Conservation (phyloP, 2,797 vertebrate genomes). For the Rhyacichthys aspro region DNA sequence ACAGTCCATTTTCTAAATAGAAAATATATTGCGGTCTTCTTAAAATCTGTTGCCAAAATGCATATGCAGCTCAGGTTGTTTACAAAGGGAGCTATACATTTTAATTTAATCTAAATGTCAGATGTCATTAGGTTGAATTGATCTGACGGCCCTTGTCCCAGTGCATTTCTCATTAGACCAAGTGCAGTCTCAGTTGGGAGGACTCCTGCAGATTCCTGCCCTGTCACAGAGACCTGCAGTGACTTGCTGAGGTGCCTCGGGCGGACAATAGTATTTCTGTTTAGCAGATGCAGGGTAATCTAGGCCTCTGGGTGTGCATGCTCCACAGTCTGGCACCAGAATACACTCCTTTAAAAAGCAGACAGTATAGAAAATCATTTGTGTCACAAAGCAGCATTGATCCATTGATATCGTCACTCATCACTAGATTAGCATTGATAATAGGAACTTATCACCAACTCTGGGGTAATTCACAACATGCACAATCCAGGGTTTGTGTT, state of each 20-base stretch:
- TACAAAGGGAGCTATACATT: no score
- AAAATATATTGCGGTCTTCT: no score
- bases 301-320: slow-evolving; percentile 20
- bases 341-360: slow-evolving; percentile 19
- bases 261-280: slow-evolving; percentile 61
- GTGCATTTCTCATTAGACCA: background rate
- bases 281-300: slow-evolving; percentile 28
- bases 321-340: slow-evolving; percentile 11
- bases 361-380: slow-evolving; percentile 20
- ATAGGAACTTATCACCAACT: no score
- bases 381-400: background rate
- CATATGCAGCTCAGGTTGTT: no score
- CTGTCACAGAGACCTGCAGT: slow-evolving; percentile 63
- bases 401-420: background rate
- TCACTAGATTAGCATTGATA: background rate
- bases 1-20: background rate
- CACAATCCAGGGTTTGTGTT: no score
- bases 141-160: background rate
- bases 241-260: slow-evolving; percentile 67
- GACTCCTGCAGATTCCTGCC: slow-evolving; percentile 64
- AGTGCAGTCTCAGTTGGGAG: background rate
- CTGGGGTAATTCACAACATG: no score
- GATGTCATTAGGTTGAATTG: background rate
- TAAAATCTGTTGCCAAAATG: no score
- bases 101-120: no score